A percentile compares a stretch with the other conserved stretches of the same genome.
phyloP scores from a whole-genome alignment of 2,888 invertebrate genomes.

The Machimus atricapillus region DNA sequence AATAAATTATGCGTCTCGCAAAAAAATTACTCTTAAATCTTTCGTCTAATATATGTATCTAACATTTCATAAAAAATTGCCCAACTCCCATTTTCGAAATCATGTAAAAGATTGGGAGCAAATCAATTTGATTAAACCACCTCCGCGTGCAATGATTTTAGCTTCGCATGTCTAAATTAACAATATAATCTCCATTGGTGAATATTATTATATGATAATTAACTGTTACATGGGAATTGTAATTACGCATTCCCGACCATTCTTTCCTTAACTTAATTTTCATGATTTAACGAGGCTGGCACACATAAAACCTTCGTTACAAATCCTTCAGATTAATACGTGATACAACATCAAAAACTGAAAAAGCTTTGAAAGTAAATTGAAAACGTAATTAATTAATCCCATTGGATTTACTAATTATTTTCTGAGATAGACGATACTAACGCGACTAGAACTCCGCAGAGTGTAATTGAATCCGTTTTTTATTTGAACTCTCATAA shows the following conservation, averaged over 20 bases:
- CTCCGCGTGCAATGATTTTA: not conserved
- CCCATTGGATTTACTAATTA: not conserved
- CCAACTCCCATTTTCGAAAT: not conserved
- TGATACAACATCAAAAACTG: not conserved
- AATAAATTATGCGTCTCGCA: no score
- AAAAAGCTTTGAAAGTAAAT: not conserved
- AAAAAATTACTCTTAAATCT: no score
- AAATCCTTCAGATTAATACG: not conserved
- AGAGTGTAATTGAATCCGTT: not conserved
- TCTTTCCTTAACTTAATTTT: not conserved
- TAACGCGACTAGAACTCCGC: not conserved
- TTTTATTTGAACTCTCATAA: no score
- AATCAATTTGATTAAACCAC: not conserved
- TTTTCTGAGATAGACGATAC: not conserved
- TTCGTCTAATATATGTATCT: no score
- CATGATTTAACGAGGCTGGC: not conserved
- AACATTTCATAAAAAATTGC: no score
- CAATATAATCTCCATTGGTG: not conserved
- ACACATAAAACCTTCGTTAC: not conserved
- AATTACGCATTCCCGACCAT: not conserved
- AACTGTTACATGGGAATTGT: not conserved
- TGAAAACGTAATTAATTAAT: not conserved
- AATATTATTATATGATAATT: not conserved
- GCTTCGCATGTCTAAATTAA: not conserved
- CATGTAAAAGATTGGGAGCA: not conserved